Evolutionary conservation across 2,888 invertebrate species (phyloP).

Genomic region (Pristionchus mayeri): DNA sequence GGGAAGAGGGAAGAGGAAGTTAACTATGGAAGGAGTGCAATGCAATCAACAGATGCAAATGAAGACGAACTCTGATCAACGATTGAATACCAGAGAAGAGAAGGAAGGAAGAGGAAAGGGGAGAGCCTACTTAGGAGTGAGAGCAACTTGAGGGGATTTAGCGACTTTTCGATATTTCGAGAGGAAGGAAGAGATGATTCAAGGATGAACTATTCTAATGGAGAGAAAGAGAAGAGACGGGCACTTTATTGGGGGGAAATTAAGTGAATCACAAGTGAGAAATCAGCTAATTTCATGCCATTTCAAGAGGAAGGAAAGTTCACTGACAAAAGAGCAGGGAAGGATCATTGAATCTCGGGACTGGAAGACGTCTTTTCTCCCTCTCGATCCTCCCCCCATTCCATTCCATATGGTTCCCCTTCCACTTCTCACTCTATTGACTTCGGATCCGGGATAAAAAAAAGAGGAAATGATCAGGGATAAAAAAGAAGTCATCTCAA

Average conservation of each 20-base stretch:
- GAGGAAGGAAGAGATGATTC: neutral
- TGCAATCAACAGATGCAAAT: slow-evolving; percentile 4
- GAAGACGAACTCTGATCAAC: neutral
- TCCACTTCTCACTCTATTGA: slow-evolving; percentile 18
- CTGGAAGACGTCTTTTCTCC: slow-evolving; percentile 27
- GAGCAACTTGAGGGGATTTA: neutral
- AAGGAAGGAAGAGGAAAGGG: neutral
- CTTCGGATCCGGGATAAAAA: slow-evolving; percentile 1
- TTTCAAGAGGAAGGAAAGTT: neutral
- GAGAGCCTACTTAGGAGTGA: slow-evolving; percentile 11
- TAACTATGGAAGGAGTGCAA: neutral
- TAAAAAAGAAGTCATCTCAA: neutral
- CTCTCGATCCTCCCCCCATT: neutral
- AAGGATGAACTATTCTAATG: slow-evolving; percentile 15
- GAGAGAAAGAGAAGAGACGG: neutral
- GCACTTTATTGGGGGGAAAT: neutral
- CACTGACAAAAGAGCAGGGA: neutral
- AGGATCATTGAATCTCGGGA: neutral
- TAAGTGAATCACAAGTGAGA: neutral
- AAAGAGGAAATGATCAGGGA: neutral
- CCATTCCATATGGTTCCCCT: slow-evolving; percentile 23
- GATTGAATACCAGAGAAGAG: neutral
- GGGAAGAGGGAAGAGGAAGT: neutral
- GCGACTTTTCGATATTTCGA: slow-evolving; percentile 24
- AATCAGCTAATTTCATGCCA: slow-evolving; percentile 36